Evolutionary conservation across 1,140 invertebrate species (phyloP), one percentile per base, ranked within the genome.

Genomic region (Drosophila athabasca): DNA sequence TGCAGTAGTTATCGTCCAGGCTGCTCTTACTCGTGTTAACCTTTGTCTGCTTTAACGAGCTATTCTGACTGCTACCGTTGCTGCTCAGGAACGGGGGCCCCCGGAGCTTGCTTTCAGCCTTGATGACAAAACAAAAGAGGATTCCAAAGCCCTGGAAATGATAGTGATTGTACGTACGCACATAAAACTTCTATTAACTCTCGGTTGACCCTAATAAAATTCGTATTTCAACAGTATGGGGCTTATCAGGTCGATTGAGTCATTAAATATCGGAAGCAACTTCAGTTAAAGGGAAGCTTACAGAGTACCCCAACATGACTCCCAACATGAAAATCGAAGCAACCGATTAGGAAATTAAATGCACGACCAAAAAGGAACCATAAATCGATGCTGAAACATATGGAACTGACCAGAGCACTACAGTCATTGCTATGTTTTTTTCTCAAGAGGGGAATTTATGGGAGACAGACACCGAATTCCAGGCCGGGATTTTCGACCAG

Each of bases 61-160:
- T 88, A 60, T 61, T 83, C 49, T 80, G 84, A 43, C 70, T 78
- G 70, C 79, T 76, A n/a, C 74, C 70, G 15, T 76, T 76, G 77
- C 70, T 73, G 49, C 77, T 71, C 13, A 87, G 75, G 44, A 87
- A 87, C 11, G 82, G 83, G 8, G 80, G 78, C 46, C 73, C 69
- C 0, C 90, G 76, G 45, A 91, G 55, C 39, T 84, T 78, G 43
- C 84, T 91, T 88, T 93, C 93, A 24, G 92, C 90, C 85, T 92
- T 92, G 62, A 93, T 66, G 48, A 93, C 88, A 62, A 93, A 93
- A 59, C 92, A 93, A 46, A 92, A 90, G 24, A 93, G 90, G 48
- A 93, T 91, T 41, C 90, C 75, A 57, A 92, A 91, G 41, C 93
- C 93, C 93, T 93, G 84, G 0, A 90, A 91, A 44, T 29, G 29